Conservation (phyloP, 2,113 vertebrate species). For the Oxyura jamaicensis region DNA sequence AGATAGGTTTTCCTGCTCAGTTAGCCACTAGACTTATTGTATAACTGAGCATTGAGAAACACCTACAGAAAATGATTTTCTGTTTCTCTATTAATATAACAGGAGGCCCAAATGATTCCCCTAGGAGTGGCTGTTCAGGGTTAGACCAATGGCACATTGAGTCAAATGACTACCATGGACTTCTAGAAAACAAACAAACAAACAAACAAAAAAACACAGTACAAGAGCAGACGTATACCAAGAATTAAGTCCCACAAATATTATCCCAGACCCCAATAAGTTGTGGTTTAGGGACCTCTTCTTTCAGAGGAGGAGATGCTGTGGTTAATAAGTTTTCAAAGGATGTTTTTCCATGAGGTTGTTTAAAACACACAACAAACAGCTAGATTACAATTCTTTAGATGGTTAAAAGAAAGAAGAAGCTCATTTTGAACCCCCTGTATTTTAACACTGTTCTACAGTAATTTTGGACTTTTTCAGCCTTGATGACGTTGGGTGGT, state of each 20-base stretch:
- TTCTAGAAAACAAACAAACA: not conserved
- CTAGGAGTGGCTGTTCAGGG: not conserved
- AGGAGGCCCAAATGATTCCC: not conserved
- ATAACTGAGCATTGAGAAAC: not conserved
- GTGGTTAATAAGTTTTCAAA: not conserved
- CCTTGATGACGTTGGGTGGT: not conserved
- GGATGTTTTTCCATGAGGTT: not conserved
- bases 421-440: not conserved
- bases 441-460: not conserved
- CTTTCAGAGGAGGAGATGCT: not conserved
- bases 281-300: not conserved
- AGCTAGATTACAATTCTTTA: not conserved
- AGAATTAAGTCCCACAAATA: not conserved
- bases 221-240: not conserved
- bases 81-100: not conserved
- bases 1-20: not conserved
- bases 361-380: not conserved
- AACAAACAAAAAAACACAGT: not conserved
- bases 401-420: not conserved
- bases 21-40: not conserved
- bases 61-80: not conserved
- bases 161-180: not conserved
- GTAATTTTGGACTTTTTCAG: not conserved
- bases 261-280: not conserved
- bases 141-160: not conserved